Evolutionary conservation across 2,888 invertebrate genomes (phyloP).

Genomic region (Neelides folsomi): DNA sequence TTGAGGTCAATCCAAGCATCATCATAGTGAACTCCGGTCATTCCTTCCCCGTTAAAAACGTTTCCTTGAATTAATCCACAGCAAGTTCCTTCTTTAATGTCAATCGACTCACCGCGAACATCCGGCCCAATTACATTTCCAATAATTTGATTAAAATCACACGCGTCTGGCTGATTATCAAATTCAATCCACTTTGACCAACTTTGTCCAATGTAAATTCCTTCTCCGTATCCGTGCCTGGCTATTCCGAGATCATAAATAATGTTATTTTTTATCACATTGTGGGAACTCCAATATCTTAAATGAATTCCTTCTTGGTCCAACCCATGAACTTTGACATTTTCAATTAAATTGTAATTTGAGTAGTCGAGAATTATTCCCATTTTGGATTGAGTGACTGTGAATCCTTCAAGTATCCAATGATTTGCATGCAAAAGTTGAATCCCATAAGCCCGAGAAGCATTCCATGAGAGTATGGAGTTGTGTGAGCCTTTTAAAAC

Average conservation of each 20-base stretch:
- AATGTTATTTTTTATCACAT: conserved; percentile 9
- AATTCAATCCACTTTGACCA: conserved; percentile 16
- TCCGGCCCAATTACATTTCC: conserved; percentile 18
- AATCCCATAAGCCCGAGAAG: neutral
- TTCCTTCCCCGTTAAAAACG: conserved; percentile 14
- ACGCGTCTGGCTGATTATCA: conserved; percentile 14
- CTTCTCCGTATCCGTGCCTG: conserved; percentile 24
- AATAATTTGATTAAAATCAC: conserved; percentile 17
- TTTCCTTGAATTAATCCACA: conserved; percentile 23
- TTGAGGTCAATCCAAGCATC: conserved; percentile 27
- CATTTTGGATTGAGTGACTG: conserved; percentile 16
- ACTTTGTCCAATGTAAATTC: conserved; percentile 23
- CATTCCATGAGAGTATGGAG: conserved; percentile 13
- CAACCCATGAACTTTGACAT: conserved; percentile 16
- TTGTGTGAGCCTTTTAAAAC: conserved; percentile 9
- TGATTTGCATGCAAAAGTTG: neutral
- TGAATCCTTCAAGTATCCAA: conserved; percentile 15
- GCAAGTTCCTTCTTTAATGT: conserved; percentile 25
- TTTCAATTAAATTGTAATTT: conserved; percentile 17
- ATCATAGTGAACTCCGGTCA: conserved; percentile 19
- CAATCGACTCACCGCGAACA: conserved; percentile 21
- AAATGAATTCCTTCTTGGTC: conserved; percentile 25
- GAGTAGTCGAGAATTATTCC: conserved; percentile 22
- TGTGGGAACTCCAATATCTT: conserved; percentile 19
- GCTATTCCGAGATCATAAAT: conserved; percentile 17